Base-by-base conservation (phyloP, 2,113 vertebrate species). In the Synodontis membranacea region DNA sequence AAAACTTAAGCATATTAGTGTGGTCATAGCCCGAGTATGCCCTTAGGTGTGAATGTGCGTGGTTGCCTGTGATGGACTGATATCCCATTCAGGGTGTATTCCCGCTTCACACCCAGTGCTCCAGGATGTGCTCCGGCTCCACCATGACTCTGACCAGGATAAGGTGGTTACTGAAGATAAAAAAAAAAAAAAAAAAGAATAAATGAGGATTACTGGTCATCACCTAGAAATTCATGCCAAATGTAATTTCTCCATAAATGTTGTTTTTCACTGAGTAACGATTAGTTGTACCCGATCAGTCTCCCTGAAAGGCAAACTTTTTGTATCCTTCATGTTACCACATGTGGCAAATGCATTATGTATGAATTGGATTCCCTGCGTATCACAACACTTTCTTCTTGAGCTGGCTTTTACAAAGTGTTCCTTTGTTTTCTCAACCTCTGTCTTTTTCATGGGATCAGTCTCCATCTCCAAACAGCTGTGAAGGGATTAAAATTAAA, bases 401-500 rank as follows among this genome's bases (percentile, higher is more conserved):
- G 44, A 81, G 84, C 84, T 88, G 80, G 44, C 60, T 89, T 82
- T 88, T 84, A 93, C 90, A 94, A 91, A 92, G 88, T 78, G 34
- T 46, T 68, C 75, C 75, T 87, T 91, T 94, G 91, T 93, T 93
- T 91, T 90, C 82, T 66, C 80, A 83, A 88, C 74, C 75, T 72
- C 88, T 90, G 86, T 88, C 88, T 92, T 86, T 87, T 92, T 91
- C 87, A 83, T 84, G 86, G 60, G 84, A 89, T 88, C 89, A 89
- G 80, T 66, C 86, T 80, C n/a, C 86, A 68, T 89, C 87, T 84
- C 58, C 52, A 84, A 88, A 79, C 87, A 92, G 90, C 91, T 91
- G 92, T 91, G 74, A 86, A 62, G 88, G 88, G 88, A 91, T 93
- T 91, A 89, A 82, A 90, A 90, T 89, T 79, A 90, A 92, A 92